These are phyloP conservation scores for Riptortus pedestris DNA, from an alignment of 1,140 invertebrate species.

Conservation along the genomic window DNA sequence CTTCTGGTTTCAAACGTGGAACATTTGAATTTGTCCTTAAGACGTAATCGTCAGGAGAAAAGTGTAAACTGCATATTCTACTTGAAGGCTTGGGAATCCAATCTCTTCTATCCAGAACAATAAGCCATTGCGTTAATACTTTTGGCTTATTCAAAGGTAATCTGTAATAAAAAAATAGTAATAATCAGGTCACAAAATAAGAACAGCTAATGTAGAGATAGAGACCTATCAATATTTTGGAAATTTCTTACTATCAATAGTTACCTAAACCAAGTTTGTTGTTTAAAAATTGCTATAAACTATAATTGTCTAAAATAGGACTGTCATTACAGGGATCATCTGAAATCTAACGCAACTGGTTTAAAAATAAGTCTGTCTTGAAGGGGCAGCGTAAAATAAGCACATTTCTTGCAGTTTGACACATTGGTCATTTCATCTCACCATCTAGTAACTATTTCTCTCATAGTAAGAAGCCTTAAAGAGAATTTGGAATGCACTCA, in stretches of 20 bases:
- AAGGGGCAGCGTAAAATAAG: background rate
- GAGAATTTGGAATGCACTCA: too few species aligned
- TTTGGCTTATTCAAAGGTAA: background rate
- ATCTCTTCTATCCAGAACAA: conserved; percentile 2
- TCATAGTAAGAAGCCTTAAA: too few species aligned
- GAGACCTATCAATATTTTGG: too few species aligned
- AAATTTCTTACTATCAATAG: too few species aligned
- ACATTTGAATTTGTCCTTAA: background rate
- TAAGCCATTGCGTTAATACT: background rate
- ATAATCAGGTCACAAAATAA: background rate
- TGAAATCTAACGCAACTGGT: too few species aligned
- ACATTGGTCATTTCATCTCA: too few species aligned
- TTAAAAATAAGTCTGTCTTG: background rate
- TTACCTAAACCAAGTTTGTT: too few species aligned
- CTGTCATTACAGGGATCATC: too few species aligned
- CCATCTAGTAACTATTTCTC: too few species aligned
- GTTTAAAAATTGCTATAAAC: too few species aligned
- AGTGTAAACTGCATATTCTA: conserved; percentile 4
- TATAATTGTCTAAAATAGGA: too few species aligned
- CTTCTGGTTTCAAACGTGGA: background rate
- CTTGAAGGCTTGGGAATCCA: conserved; percentile 6
- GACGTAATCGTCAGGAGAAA: background rate
- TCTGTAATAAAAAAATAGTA: background rate
- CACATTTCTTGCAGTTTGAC: background rate
- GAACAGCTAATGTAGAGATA: too few species aligned